Evolutionary conservation across 2,888 invertebrate genomes (phyloP), one percentile per base, ranked within the genome.

Genomic region (Cosmopolites sordidus): DNA sequence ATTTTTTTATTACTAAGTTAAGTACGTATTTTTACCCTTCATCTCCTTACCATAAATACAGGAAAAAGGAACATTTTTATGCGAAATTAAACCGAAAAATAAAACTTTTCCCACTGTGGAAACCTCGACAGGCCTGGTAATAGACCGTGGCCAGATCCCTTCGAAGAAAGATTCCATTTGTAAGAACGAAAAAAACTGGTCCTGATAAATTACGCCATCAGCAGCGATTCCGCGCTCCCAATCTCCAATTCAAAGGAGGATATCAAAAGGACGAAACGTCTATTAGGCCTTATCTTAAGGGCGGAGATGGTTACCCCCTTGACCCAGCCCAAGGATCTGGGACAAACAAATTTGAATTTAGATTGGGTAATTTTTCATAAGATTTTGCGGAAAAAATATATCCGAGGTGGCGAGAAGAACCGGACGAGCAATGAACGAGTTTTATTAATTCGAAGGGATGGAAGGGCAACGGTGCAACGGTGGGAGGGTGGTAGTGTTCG

Each of bases 281-380:
- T 53, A 56, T 56, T 56, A 40, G 52, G 49, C 56, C 49, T 56
- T 56, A 56, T 56, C 56, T 48, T 48, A 44, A 44, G 38, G 48
- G 41, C 30, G 48, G 51, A 16, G 16, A 42, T 48, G 42, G 48
- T 48, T 51, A 33, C 33, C 53, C 42, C 41, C 49, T 49, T 52
- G 52, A 53, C 56, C 49, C 47, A 16, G 39, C 9, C 15, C 30
- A 38, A 45, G 49, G 52, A 56, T 52, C 52, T 52, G 37, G 43
- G 42, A 54, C 48, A 54, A 56, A 53, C 56, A 56, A 56, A 56
- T 56, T 56, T 56, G 56, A 56, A 56, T 56, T 56, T 56, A 53
- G 52, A 56, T 56, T 53, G 53, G 50, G 43, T 43, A 43, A 56
- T 56, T 56, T 56, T 56, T 56, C 46, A 47, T 43, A 44, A 43